These are phyloP conservation scores for Apodemus agrarius DNA, from an alignment of 2,797 vertebrate species.

Conservation along the genomic window DNA sequence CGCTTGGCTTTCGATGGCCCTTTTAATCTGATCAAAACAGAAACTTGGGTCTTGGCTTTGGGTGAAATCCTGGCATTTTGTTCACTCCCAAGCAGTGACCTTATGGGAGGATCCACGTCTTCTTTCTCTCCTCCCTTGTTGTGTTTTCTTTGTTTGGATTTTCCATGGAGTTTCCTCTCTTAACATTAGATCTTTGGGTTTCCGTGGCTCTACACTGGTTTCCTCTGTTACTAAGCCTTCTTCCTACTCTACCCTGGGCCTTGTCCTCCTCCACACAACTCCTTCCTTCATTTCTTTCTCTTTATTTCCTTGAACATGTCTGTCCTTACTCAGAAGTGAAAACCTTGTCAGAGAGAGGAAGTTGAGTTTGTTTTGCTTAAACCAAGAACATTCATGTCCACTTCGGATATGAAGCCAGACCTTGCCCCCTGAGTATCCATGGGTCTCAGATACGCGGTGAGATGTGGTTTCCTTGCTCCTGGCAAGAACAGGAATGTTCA, in stretches of 20 bases:
- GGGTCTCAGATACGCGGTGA: background rate
- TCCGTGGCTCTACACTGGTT: slow-evolving; percentile 68
- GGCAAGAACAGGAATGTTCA: background rate
- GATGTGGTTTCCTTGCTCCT: background rate
- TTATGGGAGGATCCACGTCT: background rate
- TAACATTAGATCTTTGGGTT: slow-evolving; percentile 65
- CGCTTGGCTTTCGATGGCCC: background rate
- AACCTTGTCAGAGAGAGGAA: background rate
- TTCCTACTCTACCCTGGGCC: background rate
- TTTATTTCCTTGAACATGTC: background rate
- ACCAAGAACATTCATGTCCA: background rate
- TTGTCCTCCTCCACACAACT: slow-evolving; percentile 53
- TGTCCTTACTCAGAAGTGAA: background rate
- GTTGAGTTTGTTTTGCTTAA: background rate
- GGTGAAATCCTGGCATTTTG: slow-evolving; percentile 67
- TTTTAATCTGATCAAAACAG: background rate
- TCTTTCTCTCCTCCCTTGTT: slow-evolving; percentile 30
- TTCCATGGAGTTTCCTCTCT: slow-evolving; percentile 78
- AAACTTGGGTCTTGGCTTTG: background rate
- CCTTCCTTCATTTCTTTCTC: slow-evolving; percentile 51
- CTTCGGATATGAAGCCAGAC: background rate
- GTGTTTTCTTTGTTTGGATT: slow-evolving; percentile 68
- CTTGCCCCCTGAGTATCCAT: background rate
- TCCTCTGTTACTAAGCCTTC: slow-evolving; percentile 65
- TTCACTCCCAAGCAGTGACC: background rate